Base-by-base conservation (phyloP, 2,113 vertebrate species). In the Lophotis ruficrista region DNA sequence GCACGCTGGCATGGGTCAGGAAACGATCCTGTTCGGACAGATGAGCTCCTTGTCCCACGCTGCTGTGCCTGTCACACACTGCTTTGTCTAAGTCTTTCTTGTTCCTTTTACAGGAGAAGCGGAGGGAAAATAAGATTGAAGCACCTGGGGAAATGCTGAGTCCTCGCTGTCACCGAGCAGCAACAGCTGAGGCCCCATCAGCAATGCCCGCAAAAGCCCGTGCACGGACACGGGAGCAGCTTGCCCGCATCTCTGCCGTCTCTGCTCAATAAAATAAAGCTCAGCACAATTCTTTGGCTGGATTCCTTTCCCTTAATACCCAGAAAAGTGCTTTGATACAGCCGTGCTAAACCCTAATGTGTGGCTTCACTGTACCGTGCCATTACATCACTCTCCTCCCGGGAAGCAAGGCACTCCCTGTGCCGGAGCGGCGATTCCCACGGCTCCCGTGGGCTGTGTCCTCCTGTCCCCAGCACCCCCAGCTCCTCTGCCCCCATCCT, bases 71-170 rank as follows among this genome's bases (percentile, higher is more conserved):
- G 56, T n/a, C 45, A 12, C n/a, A 41, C 27, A 6, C 45, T 61
- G 38, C 61, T 83, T 78, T 78, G 13, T 56, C 69, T 95, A 68
- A 91, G 61, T 53, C 45, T 87, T 28, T 66, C 28, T 91, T 58
- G 33, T 18, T 94, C 31, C 28, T 91, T 83, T 93, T 72, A 28
- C 89, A 97, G 96, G 94, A 94, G 45, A 69, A 97, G 95, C 24
- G 94, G 87, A 92, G 96, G 96, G 20, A 94, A 91, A 65, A 93
- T 97, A 47, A 93, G 94, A 33, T 85, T 97, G 95, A 85, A 89
- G 77, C 93, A 96, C 81, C 28, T 96, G 87, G 96, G 96, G 54
- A 97, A 96, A 65, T 97, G 96, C 77, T 97, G 95, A 97, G 57
- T 37, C 72, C 85, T 76, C 33, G 9, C 47, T 21, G 30, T 7